phyloP scores from a whole-genome alignment of 2,113 vertebrate species.

The Thunnus thynnus region DNA sequence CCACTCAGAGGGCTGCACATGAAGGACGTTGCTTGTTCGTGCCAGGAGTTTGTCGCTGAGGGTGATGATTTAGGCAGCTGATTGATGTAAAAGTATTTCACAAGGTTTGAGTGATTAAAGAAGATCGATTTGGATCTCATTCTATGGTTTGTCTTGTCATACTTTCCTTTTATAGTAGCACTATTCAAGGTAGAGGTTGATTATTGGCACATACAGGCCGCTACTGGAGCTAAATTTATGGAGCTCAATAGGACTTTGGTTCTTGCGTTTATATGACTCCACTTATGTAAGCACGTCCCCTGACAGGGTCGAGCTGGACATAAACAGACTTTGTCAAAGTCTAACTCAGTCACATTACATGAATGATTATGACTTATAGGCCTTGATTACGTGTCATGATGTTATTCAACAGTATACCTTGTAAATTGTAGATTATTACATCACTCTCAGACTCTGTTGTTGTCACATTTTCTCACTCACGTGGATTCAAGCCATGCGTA shows the following conservation, averaged over 20 bases:
- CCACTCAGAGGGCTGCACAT: slow-evolving; percentile 76
- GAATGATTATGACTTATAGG: slow-evolving; percentile 61
- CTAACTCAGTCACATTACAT: slow-evolving; percentile 39
- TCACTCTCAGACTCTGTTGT: not conserved
- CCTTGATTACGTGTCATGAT: slow-evolving; percentile 50
- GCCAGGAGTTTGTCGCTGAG: slow-evolving; percentile 62
- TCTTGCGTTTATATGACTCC: slow-evolving; percentile 41
- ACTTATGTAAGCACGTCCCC: slow-evolving; percentile 58
- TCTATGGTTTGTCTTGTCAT: slow-evolving; percentile 22
- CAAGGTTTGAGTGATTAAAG: slow-evolving; percentile 29
- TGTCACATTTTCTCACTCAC: too few relatives aligned
- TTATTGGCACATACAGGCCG: slow-evolving; percentile 26
- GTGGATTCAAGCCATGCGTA: too few relatives aligned
- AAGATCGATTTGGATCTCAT: slow-evolving; percentile 14
- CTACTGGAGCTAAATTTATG: slow-evolving; percentile 28
- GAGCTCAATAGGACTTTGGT: slow-evolving; percentile 52
- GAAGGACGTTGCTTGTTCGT: slow-evolving; percentile 15
- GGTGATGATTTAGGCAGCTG: slow-evolving; percentile 53
- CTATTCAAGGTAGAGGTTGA: slow-evolving; percentile 40
- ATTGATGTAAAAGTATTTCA: slow-evolving; percentile 67
- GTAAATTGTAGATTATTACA: not conserved
- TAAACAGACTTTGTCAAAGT: slow-evolving; percentile 63
- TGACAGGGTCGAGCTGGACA: slow-evolving; percentile 36
- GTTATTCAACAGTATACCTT: slow-evolving; percentile 24
- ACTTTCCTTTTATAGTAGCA: slow-evolving; percentile 45